These are phyloP conservation scores for Drosophila repletoides DNA, from an alignment of 1,140 invertebrate genomes.

Conservation along the genomic window DNA sequence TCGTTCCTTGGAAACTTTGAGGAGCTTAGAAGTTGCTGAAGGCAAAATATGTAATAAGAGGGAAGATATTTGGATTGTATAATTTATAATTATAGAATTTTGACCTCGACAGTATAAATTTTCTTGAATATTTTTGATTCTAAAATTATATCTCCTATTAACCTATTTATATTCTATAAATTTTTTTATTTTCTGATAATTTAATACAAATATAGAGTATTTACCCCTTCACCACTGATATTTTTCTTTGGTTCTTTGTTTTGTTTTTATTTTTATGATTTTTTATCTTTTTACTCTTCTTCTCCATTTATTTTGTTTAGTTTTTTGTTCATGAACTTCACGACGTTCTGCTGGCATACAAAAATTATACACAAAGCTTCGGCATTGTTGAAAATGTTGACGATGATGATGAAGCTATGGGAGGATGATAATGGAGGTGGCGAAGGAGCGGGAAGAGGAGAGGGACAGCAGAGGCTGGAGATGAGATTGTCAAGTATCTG, in stretches of 20 bases:
- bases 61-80: no score
- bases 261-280: conserved; percentile 36
- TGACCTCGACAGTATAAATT: no score
- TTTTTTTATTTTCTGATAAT: neutral
- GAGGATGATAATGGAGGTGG: neutral
- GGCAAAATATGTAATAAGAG: no score
- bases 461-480: neutral
- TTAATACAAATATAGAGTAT: conserved; percentile 12
- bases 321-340: conserved; percentile 69
- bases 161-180: neutral
- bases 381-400: conserved; percentile 48
- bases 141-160: neutral
- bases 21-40: no score
- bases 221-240: neutral
- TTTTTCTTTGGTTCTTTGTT: conserved; percentile 5
- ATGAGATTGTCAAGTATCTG: conserved; percentile 60
- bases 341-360: conserved; percentile 16
- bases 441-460: neutral
- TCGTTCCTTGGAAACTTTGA: no score
- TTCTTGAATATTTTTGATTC: neutral
- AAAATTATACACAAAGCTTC: conserved; percentile 50
- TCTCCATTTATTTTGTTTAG: conserved; percentile 19
- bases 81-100: no score
- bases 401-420: conserved; percentile 8
- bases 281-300: conserved; percentile 29